Evolutionary conservation across 2,888 invertebrate species (phyloP).

Genomic region (Cheilosia scutellata): DNA sequence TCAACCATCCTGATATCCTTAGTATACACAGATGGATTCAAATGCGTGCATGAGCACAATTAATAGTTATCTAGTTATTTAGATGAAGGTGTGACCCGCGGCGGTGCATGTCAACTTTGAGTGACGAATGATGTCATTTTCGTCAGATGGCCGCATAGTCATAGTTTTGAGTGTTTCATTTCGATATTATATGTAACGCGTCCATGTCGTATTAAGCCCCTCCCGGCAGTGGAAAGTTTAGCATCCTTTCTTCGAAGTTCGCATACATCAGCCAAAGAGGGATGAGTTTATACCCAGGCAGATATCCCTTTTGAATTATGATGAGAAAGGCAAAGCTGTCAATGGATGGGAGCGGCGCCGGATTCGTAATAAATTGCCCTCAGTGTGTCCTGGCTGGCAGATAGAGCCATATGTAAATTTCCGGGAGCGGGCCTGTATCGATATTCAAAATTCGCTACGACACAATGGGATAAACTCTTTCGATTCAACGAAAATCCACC

Average conservation of each 20-base stretch:
- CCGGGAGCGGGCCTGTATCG: slow-evolving; percentile 45
- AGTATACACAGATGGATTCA: slow-evolving; percentile 29
- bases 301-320: slow-evolving; percentile 63
- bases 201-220: neutral
- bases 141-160: slow-evolving; percentile 46
- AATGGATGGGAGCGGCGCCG: slow-evolving; percentile 67
- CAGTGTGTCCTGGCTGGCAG: slow-evolving; percentile 26
- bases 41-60: slow-evolving; percentile 69
- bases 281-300: neutral
- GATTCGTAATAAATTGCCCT: slow-evolving; percentile 64
- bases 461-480: slow-evolving; percentile 71
- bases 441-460: slow-evolving; percentile 73
- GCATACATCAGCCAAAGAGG: neutral
- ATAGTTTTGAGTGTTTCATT: slow-evolving; percentile 30
- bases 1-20: slow-evolving; percentile 41
- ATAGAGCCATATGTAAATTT: slow-evolving; percentile 72
- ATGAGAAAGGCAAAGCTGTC: slow-evolving; percentile 72
- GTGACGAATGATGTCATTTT: slow-evolving; percentile 75
- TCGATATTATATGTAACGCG: neutral
- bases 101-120: slow-evolving; percentile 67
- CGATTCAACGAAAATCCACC: slow-evolving; percentile 40
- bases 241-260: slow-evolving; percentile 13
- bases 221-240: slow-evolving; percentile 15
- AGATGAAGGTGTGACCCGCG: slow-evolving; percentile 70
- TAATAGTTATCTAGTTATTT: slow-evolving; percentile 73